Evolutionary conservation across 2,113 vertebrate species (phyloP).

Genomic region (Casuarius casuarius): DNA sequence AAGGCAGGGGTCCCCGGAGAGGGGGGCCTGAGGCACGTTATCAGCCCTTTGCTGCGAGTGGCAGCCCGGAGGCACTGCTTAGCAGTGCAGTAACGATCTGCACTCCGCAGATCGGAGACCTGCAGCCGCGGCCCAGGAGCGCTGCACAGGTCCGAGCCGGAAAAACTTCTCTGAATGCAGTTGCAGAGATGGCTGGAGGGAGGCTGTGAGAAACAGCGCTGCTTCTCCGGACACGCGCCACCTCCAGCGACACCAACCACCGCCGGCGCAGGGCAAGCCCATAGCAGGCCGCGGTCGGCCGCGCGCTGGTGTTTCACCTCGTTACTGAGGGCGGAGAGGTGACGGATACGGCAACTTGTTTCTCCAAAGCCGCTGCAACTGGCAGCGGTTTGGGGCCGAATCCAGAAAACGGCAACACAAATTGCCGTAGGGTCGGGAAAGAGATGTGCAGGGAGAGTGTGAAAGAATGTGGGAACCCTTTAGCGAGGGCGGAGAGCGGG

Average conservation of each 20-base stretch:
- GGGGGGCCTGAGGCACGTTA: too few relatives aligned
- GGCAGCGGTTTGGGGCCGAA: accelerated
- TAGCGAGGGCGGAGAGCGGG: background rate
- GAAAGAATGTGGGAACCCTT: accelerated
- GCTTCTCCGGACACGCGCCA: background rate
- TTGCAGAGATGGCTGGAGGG: too few relatives aligned
- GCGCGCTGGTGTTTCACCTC: too few relatives aligned
- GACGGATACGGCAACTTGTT: too few relatives aligned
- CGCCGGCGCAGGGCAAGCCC: background rate
- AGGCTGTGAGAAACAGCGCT: background rate
- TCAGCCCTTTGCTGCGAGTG: too few relatives aligned
- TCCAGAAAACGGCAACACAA: background rate
- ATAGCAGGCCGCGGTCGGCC: too few relatives aligned
- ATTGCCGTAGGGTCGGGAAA: background rate
- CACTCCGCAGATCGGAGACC: background rate
- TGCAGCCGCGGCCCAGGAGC: background rate
- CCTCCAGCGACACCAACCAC: background rate
- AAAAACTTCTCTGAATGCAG: accelerated
- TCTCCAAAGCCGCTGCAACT: background rate
- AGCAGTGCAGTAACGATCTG: background rate
- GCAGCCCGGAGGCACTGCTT: too few relatives aligned
- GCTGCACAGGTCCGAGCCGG: background rate
- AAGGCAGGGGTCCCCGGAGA: too few relatives aligned
- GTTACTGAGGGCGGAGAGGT: too few relatives aligned
- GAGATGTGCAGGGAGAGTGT: accelerated